phyloP scores from a whole-genome alignment of 2,797 vertebrate species.

The Netta rufina region DNA sequence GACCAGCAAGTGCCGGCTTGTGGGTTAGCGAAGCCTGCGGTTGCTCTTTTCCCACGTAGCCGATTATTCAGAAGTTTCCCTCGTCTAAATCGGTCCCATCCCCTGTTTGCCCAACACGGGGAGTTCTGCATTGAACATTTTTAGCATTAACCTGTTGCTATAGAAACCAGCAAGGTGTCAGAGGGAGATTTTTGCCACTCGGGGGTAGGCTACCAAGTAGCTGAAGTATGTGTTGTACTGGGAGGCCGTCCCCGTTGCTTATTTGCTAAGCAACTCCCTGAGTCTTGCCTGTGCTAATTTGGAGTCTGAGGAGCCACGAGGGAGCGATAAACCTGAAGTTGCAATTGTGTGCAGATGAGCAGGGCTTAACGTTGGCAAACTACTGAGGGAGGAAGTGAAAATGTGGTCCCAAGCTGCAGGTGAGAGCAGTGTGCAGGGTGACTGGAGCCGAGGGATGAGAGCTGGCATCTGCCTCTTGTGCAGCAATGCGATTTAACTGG shows the following conservation, averaged over 20 bases:
- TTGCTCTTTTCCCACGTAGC: neutral
- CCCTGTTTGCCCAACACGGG: conserved; percentile 31
- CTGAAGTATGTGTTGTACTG: neutral
- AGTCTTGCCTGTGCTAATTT: neutral
- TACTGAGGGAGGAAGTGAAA: neutral
- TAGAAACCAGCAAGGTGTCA: conserved; percentile 63
- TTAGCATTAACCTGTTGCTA: conserved; percentile 67
- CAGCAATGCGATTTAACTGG: neutral
- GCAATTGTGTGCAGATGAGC: neutral
- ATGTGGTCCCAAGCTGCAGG: neutral
- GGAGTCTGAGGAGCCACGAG: neutral
- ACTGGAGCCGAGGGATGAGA: neutral
- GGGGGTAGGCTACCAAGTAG: conserved; percentile 16
- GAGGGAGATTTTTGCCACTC: conserved; percentile 43
- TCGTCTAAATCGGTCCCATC: conserved; percentile 1
- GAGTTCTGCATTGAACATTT: conserved; percentile 46
- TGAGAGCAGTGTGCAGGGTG: too few species aligned
- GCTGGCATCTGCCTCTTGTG: neutral
- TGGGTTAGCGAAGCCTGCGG: neutral
- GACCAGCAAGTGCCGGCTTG: neutral
- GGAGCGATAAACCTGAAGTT: neutral
- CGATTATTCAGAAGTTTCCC: conserved; percentile 33
- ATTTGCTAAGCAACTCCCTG: neutral
- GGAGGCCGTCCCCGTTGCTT: neutral
- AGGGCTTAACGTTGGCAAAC: neutral